These are phyloP conservation scores for pig (Sus scrofa) DNA, from an alignment of 2,113 vertebrate genomes.

Conservation along the genomic window DNA sequence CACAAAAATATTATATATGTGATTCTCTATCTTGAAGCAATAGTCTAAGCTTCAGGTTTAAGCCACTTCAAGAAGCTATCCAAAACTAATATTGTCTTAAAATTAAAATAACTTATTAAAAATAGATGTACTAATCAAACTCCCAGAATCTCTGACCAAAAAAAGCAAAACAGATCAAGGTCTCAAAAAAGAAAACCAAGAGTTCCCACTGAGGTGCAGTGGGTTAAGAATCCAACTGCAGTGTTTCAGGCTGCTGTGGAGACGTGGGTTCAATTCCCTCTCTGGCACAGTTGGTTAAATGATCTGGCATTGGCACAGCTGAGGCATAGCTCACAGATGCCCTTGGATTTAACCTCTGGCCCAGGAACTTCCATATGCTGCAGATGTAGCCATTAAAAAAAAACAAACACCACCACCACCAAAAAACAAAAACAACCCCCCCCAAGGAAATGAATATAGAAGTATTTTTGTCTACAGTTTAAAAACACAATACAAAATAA, in stretches of 20 bases:
- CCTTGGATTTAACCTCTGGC: too few species aligned
- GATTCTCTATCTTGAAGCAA: background rate
- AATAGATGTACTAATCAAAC: background rate
- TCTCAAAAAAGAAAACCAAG: background rate
- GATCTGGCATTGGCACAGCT: too few species aligned
- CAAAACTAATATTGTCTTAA: background rate
- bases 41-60: background rate
- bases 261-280: too few species aligned
- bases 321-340: too few species aligned
- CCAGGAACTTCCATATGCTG: too few species aligned
- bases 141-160: background rate
- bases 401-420: too few species aligned
- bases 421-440: background rate
- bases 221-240: too few species aligned
- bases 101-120: slow-evolving; percentile 13
- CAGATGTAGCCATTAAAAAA: too few species aligned
- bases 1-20: background rate
- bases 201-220: too few species aligned
- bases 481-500: background rate
- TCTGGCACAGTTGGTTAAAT: too few species aligned
- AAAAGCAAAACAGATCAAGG: background rate
- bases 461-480: background rate
- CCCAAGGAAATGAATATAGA: background rate
- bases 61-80: background rate
- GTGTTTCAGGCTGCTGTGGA: too few species aligned